phyloP scores from a whole-genome alignment of 2,113 vertebrate genomes.

The Telmatochromis brachygnathus region DNA sequence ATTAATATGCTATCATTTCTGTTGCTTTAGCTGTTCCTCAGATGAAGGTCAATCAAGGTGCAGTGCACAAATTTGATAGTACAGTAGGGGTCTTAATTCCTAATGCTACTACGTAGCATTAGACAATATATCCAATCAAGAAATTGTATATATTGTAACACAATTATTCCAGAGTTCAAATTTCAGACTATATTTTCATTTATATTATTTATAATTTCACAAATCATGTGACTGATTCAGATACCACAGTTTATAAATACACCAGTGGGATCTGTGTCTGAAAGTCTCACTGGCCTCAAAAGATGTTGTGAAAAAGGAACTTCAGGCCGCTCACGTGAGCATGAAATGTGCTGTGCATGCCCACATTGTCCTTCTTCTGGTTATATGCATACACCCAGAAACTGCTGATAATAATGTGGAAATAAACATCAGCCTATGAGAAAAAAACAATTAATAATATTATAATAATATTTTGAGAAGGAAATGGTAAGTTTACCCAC shows the following conservation, averaged over 20 bases:
- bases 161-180: background rate
- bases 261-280: background rate
- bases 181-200: background rate
- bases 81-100: background rate
- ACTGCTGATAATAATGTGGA: background rate
- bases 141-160: background rate
- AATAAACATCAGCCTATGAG: background rate
- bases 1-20: background rate
- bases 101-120: background rate
- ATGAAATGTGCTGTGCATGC: background rate
- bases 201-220: background rate
- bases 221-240: background rate
- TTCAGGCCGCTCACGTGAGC: accelerated
- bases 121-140: accelerated
- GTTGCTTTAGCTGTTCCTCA: background rate
- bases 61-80: accelerated
- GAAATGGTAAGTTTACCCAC: background rate
- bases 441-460: background rate
- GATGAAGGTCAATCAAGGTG: background rate
- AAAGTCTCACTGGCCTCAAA: background rate
- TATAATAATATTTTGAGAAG: background rate
- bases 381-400: background rate
- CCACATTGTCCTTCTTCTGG: background rate
- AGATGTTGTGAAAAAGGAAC: background rate
- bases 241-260: background rate